Conservation (phyloP, 37 sponge, comb jelly and placozoan genomes). For the Beroe forskalii region DNA sequence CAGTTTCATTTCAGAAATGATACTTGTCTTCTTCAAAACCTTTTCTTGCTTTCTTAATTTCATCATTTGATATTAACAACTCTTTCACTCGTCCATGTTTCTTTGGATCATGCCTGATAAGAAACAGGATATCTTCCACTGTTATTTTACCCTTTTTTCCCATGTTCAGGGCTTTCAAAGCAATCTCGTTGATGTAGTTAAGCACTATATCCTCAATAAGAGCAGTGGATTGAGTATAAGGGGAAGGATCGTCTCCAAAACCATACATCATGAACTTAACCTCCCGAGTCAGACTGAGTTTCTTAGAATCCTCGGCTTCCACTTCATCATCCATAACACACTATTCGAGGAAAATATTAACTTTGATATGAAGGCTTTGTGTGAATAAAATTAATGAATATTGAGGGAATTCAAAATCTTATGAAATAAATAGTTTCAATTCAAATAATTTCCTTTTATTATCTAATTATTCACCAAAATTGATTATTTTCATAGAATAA, state of each 20-base stretch:
- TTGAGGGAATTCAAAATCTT: too few species aligned
- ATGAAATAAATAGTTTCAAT: too few species aligned
- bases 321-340: constrained; percentile 47
- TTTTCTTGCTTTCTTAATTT: constrained; percentile 83
- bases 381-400: too few species aligned
- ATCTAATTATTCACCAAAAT: too few species aligned
- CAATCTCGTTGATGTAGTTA: constrained; percentile 29
- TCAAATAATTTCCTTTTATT: too few species aligned
- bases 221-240: constrained; percentile 89
- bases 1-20: constrained; percentile 46
- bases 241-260: constrained; percentile 92
- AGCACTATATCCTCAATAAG: constrained; percentile 87
- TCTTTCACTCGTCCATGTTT: constrained; percentile 90
- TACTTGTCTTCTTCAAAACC: constrained; percentile 76
- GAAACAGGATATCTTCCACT: constrained; percentile 89
- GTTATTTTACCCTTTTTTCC: constrained; percentile 86
- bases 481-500: too few species aligned
- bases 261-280: constrained; percentile 92
- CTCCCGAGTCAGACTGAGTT: constrained; percentile 12
- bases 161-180: constrained; percentile 83
- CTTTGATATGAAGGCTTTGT: too few species aligned
- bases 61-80: constrained; percentile 91
- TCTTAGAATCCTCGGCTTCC: constrained; percentile 42
- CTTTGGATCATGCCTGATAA: constrained; percentile 90
- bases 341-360: too few species aligned